These are phyloP conservation scores for Drepana falcataria DNA, from an alignment of 2,888 invertebrate genomes.

Conservation along the genomic window DNA sequence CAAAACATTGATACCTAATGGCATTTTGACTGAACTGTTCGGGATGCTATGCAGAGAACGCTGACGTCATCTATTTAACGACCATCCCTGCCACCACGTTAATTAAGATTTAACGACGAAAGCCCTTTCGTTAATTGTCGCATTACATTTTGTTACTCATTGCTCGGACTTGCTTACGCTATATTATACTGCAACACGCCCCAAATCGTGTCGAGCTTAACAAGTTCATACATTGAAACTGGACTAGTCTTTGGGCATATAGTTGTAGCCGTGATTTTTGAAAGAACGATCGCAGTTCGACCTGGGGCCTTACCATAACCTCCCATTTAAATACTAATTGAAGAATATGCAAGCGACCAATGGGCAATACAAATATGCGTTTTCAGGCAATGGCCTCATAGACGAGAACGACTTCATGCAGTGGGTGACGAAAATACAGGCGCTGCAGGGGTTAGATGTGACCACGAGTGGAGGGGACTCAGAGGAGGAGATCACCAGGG, in stretches of 20 bases:
- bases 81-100: slow-evolving; percentile 37
- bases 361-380: slow-evolving; percentile 6
- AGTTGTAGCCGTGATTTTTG: too few species aligned
- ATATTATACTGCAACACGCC: slow-evolving; percentile 1
- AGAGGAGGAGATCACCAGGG: slow-evolving; percentile 84
- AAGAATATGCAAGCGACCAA: neutral
- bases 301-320: too few species aligned
- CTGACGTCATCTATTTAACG: slow-evolving; percentile 48
- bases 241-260: neutral
- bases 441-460: slow-evolving; percentile 80
- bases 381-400: slow-evolving; percentile 84
- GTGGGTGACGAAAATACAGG: slow-evolving; percentile 87
- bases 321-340: too few species aligned
- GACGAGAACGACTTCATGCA: slow-evolving; percentile 88
- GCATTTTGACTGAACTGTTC: slow-evolving; percentile 29
- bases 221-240: slow-evolving; percentile 5
- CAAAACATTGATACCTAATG: slow-evolving; percentile 32
- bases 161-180: slow-evolving; percentile 12
- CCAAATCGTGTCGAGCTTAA: neutral
- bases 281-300: too few species aligned
- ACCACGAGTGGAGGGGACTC: slow-evolving; percentile 74
- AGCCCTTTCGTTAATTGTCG: slow-evolving; percentile 44
- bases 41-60: slow-evolving; percentile 24
- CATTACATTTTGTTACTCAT: slow-evolving; percentile 39
- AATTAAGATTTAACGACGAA: slow-evolving; percentile 60